Conservation (phyloP, 2,797 vertebrate species). For the Rhabdomys pumilio region DNA sequence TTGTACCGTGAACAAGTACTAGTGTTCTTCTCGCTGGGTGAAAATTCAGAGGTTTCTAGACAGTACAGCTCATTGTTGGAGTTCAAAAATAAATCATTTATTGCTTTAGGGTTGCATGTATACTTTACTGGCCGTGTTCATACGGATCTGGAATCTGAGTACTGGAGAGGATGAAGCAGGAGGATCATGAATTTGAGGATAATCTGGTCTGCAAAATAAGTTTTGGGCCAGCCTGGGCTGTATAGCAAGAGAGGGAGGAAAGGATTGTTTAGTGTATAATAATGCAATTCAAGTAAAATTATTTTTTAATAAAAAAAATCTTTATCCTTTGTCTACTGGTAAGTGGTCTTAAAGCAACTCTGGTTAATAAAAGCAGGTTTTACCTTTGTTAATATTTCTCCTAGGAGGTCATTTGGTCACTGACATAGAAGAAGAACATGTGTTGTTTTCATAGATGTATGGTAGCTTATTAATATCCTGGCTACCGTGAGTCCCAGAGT, state of each 20-base stretch:
- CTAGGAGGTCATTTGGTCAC: slow-evolving; percentile 86
- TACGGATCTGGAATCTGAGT: not conserved
- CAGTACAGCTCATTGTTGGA: slow-evolving; percentile 19
- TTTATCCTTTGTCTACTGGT: slow-evolving; percentile 19
- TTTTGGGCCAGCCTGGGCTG: not conserved
- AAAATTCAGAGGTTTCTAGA: slow-evolving; percentile 45
- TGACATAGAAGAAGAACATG: slow-evolving; percentile 82
- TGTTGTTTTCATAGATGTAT: slow-evolving; percentile 85
- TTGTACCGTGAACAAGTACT: not conserved
- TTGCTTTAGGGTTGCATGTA: not conserved
- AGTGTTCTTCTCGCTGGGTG: not conserved
- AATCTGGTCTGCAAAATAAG: not conserved
- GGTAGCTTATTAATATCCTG: slow-evolving; percentile 81
- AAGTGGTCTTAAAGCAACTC: slow-evolving; percentile 19
- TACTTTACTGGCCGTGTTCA: not conserved
- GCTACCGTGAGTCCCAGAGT: slow-evolving; percentile 85
- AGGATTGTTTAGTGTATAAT: not conserved
- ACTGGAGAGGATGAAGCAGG: not conserved
- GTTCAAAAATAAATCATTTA: not conserved
- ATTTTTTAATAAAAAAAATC: not conserved
- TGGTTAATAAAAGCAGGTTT: not conserved
- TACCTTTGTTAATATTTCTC: slow-evolving; percentile 84
- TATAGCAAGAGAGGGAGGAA: not conserved
- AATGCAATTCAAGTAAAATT: not conserved
- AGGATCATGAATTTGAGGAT: not conserved